Evolutionary conservation across 2,888 invertebrate species (phyloP), one percentile per base, ranked within the genome.

Genomic region (Carabus problematicus): DNA sequence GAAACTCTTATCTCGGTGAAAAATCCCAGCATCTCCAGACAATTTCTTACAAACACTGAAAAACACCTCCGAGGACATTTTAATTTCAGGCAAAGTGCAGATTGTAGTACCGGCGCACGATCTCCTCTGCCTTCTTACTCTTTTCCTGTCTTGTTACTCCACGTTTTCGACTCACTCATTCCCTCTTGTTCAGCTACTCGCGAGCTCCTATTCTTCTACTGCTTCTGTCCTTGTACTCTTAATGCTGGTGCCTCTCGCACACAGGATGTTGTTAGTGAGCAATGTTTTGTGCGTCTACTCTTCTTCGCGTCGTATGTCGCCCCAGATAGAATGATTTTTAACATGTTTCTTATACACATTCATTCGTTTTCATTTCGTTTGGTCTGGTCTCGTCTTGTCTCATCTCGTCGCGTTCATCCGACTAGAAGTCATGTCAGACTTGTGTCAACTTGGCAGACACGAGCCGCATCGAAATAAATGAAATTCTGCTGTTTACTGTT

Each of bases 1-100:
- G 11, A 56, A 42, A 45, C 45, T 40, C 39, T 41, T 66, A 11
- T 56, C 14, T 8, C 58, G 9, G 16, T 56, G 58, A 49, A 64
- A 64, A 66, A 47, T 66, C 59, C 58, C 64, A 64, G 58, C 39
- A 29, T 43, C 64, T 47, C 64, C 18, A 66, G 66, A 66, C 66
- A 66, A 66, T 66, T 58, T 66, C 66, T 66, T 66, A 66, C 66
- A 40, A 16, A 3, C 29, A 40, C 14, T 16, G 45, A 49, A 49
- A 59, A 66, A 66, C 59, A 55, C 39, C 55, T 58, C 45, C 45
- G 49, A 59, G 66, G 58, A 66, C 59, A 66, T 66, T 66, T 66
- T 66, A 66, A 66, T 66, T 66, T 59, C 58, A 58, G 12, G 41
- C 43, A 47, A 59, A 66, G 66, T 59, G 59, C 66, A 59, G 66